phyloP scores from a whole-genome alignment of 1,140 invertebrate species.

The Heliothis virescens region DNA sequence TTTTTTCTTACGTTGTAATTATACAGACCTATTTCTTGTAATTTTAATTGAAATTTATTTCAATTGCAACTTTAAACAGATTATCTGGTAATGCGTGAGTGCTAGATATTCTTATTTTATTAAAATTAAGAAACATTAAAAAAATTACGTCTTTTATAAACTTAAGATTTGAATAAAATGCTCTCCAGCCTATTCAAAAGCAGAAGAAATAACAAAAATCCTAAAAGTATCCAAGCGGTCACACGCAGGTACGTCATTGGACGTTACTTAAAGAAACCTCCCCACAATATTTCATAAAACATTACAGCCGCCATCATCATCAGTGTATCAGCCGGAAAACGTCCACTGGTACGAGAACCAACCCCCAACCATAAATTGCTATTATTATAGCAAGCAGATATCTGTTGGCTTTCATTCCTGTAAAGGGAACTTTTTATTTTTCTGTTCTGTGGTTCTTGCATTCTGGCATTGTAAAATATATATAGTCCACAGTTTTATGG shows the following conservation, averaged over 20 bases:
- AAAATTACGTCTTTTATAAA: too few species aligned
- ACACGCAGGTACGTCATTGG: not conserved
- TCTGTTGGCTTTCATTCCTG: not conserved
- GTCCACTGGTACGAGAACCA: not conserved
- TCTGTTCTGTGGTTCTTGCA: not conserved
- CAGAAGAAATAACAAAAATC: not conserved
- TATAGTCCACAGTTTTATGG: not conserved
- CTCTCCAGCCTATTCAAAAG: not conserved
- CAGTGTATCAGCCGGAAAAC: constrained; percentile 3
- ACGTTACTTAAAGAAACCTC: not conserved
- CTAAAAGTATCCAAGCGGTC: not conserved
- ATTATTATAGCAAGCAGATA: constrained; percentile 1
- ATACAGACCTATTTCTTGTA: too few species aligned
- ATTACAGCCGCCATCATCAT: constrained; percentile 15
- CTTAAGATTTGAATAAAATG: too few species aligned
- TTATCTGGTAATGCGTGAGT: too few species aligned
- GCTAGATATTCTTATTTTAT: too few species aligned
- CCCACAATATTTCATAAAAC: not conserved
- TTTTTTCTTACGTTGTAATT: too few species aligned
- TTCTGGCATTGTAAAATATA: not conserved
- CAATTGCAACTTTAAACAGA: too few species aligned
- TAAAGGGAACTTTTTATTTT: not conserved
- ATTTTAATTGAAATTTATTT: too few species aligned
- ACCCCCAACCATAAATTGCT: not conserved
- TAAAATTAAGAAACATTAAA: too few species aligned